A percentile compares a stretch with the other conserved stretches of the same genome.
Evolutionary conservation across 2,113 vertebrate species (phyloP).

Genomic region (Herpetotheres cachinnans): DNA sequence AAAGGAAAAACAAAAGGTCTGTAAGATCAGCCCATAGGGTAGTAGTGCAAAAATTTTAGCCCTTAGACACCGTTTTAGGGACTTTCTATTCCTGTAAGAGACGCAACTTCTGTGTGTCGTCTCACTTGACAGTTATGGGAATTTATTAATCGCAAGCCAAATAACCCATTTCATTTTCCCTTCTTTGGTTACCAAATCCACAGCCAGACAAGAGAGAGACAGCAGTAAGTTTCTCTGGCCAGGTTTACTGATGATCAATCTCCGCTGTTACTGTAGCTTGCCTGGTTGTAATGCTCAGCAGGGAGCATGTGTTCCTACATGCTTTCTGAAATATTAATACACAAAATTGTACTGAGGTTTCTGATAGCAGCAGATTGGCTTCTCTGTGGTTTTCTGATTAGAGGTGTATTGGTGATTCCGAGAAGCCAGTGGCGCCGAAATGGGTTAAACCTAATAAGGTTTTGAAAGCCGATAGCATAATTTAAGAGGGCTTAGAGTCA

Average conservation of each 20-base stretch:
- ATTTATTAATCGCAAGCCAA: slow-evolving; percentile 72
- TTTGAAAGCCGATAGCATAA: slow-evolving; percentile 88
- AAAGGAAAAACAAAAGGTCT: background rate
- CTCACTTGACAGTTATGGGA: slow-evolving; percentile 65
- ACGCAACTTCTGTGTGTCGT: slow-evolving; percentile 3
- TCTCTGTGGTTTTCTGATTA: slow-evolving; percentile 83
- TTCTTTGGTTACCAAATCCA: slow-evolving; percentile 43
- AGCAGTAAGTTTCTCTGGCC: slow-evolving; percentile 6
- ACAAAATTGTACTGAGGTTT: slow-evolving; percentile 84
- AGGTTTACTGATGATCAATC: slow-evolving; percentile 43
- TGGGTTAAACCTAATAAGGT: slow-evolving; percentile 87
- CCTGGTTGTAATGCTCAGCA: slow-evolving; percentile 76
- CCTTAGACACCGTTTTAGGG: background rate
- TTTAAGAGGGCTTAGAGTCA: slow-evolving; percentile 72
- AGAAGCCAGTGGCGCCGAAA: slow-evolving; percentile 85
- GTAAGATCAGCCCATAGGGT: background rate
- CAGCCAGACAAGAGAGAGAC: slow-evolving; percentile 66
- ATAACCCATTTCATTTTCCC: slow-evolving; percentile 69
- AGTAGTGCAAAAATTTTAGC: background rate
- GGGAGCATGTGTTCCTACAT: slow-evolving; percentile 75
- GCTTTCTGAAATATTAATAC: slow-evolving; percentile 91
- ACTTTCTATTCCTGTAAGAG: slow-evolving; percentile 62
- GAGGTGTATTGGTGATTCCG: slow-evolving; percentile 81
- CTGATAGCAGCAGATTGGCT: slow-evolving; percentile 81
- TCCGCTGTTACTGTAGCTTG: slow-evolving; percentile 59